These are phyloP conservation scores for Blera fallax DNA, from an alignment of 2,888 invertebrate genomes.

Conservation along the genomic window DNA sequence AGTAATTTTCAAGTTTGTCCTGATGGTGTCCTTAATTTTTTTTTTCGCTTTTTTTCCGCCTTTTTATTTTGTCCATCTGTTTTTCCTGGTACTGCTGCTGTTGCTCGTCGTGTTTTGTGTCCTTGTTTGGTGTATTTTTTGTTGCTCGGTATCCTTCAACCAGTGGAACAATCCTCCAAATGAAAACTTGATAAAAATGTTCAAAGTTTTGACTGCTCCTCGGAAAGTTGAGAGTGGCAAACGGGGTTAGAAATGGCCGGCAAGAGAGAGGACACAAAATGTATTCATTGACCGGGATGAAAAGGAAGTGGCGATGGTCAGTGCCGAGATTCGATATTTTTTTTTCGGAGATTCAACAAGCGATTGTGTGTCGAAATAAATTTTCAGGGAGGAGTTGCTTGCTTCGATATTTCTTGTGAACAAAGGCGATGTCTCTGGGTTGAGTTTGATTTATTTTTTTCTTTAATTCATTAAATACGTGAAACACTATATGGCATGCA, in stretches of 20 bases:
- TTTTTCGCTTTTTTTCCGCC: conserved; percentile 11
- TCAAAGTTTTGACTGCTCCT: conserved; percentile 59
- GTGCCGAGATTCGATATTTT: conserved; percentile 21
- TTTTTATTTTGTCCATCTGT: conserved; percentile 51
- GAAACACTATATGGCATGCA: too few species aligned
- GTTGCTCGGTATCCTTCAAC: conserved; percentile 22
- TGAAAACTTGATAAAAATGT: conserved; percentile 65
- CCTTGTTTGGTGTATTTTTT: conserved; percentile 25
- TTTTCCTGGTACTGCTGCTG: conserved; percentile 29
- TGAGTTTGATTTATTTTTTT: too few species aligned
- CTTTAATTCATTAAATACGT: too few species aligned
- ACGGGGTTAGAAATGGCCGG: conserved; percentile 4
- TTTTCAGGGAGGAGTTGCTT: neutral
- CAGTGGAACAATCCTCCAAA: conserved; percentile 49
- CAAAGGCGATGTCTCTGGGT: too few species aligned
- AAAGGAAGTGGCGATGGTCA: conserved; percentile 14
- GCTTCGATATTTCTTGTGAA: neutral
- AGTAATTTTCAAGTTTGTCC: conserved; percentile 72
- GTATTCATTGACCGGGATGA: conserved; percentile 47
- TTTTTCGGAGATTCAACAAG: conserved; percentile 44
- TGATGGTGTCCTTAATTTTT: conserved; percentile 56
- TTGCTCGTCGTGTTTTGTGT: conserved; percentile 17
- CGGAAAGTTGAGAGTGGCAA: conserved; percentile 27
- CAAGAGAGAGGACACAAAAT: conserved; percentile 20
- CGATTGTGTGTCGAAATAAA: conserved; percentile 17